These are phyloP conservation scores for Neodontobutis hainanensis DNA, from an alignment of 2,113 vertebrate species.

Conservation along the genomic window DNA sequence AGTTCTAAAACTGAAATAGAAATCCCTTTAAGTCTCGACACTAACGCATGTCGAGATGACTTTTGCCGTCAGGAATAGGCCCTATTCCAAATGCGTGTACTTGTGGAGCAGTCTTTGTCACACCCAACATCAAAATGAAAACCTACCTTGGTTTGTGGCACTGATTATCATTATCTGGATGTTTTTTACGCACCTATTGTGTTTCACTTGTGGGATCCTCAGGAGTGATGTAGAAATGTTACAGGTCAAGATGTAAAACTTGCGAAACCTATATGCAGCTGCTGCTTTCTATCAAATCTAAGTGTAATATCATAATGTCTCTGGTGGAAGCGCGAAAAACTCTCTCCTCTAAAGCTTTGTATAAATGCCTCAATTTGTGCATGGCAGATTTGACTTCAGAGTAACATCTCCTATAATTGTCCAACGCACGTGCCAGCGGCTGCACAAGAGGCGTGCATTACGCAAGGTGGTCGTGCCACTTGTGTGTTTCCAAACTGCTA, in stretches of 20 bases:
- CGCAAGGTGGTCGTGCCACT: constrained; percentile 64
- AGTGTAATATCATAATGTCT: not conserved
- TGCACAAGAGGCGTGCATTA: constrained; percentile 42
- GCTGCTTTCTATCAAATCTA: not conserved
- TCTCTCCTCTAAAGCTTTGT: not conserved
- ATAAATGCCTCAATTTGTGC: constrained; percentile 12
- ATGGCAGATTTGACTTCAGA: constrained; percentile 6
- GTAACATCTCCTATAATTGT: constrained; percentile 6
- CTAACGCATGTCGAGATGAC: too few relatives aligned
- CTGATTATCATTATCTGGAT: not conserved
- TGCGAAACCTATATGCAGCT: not conserved
- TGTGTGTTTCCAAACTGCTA: constrained; percentile 65
- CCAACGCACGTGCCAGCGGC: constrained; percentile 26
- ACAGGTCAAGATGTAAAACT: not conserved
- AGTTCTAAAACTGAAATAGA: too few relatives aligned
- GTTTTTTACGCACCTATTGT: not conserved
- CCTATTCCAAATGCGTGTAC: too few relatives aligned
- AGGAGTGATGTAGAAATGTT: constrained; percentile 4
- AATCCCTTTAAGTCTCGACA: too few relatives aligned
- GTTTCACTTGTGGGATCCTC: not conserved
- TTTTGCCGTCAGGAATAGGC: too few relatives aligned
- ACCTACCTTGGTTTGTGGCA: not conserved
- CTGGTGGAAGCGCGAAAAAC: not conserved
- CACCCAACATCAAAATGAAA: not conserved
- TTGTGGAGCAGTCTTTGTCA: not conserved